Evolutionary conservation across 2,113 vertebrate genomes (phyloP).

Genomic region (Platysternon megacephalum): DNA sequence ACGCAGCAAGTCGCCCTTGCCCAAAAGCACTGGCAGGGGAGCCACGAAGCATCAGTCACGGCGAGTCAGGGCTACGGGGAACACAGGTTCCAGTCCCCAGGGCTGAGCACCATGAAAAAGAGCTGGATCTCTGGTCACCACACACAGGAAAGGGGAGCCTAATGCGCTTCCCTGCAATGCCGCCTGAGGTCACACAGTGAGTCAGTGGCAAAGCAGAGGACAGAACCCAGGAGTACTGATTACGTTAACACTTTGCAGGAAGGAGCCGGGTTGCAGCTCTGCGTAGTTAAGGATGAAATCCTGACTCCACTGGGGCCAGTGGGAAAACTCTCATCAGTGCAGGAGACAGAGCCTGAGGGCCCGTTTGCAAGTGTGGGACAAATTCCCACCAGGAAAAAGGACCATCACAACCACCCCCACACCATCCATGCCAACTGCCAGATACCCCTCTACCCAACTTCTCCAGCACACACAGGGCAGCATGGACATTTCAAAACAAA

Average conservation of each 20-base stretch:
- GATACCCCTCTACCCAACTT: not conserved
- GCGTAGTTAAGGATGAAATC: not conserved
- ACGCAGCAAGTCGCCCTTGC: not conserved
- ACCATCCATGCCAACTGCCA: not conserved
- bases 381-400: not conserved
- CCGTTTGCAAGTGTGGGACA: not conserved
- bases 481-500: not conserved
- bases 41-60: not conserved
- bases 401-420: not conserved
- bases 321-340: not conserved
- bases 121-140: not conserved
- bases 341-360: not conserved
- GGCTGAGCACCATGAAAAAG: not conserved
- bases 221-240: not conserved
- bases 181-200: not conserved
- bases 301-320: not conserved
- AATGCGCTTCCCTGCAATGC: not conserved
- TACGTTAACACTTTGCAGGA: not conserved
- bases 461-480: not conserved
- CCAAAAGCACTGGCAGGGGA: not conserved
- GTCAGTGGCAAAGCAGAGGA: not conserved
- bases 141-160: not conserved
- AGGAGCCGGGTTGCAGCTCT: not conserved
- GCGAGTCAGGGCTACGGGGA: not conserved
- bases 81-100: not conserved